These are phyloP conservation scores for Caenorhabditis panamensis DNA, from an alignment of 2,888 invertebrate species.

Conservation along the genomic window DNA sequence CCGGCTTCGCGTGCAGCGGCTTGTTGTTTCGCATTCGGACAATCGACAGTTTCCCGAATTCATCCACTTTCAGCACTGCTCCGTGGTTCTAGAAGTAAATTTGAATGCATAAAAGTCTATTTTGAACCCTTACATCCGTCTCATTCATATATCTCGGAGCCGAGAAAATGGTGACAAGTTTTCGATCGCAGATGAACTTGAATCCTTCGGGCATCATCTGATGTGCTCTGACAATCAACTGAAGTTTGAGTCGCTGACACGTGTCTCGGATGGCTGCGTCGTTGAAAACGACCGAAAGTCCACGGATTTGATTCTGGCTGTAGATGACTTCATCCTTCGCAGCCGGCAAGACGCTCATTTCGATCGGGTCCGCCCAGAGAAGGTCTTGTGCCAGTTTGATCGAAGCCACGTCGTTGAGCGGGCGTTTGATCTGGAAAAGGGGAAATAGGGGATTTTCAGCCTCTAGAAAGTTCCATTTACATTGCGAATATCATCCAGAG, in stretches of 20 bases:
- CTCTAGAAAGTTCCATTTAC: no score
- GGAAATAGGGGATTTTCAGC: not conserved
- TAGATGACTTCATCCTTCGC: constrained; percentile 1
- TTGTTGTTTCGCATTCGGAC: constrained; percentile 13
- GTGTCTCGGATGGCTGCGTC: constrained; percentile 42
- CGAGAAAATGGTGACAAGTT: constrained; percentile 64
- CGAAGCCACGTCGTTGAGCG: constrained; percentile 28
- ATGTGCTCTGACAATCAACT: constrained; percentile 61
- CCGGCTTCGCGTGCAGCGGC: not conserved
- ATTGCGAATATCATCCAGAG: constrained; percentile 44
- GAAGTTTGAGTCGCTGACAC: constrained; percentile 40
- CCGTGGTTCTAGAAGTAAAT: constrained; percentile 47
- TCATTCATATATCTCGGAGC: constrained; percentile 62
- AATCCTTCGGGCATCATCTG: constrained; percentile 62
- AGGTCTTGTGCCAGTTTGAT: constrained; percentile 45
- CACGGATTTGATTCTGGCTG: constrained; percentile 37
- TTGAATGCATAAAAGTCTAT: not conserved
- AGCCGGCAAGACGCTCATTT: not conserved
- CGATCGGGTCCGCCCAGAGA: constrained; percentile 61
- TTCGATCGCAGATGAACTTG: constrained; percentile 54
- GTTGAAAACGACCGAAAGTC: constrained; percentile 49
- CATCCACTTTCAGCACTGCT: constrained; percentile 39
- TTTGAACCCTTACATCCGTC: constrained; percentile 22
- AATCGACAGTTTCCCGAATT: constrained; percentile 32
- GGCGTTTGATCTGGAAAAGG: constrained; percentile 45